phyloP scores from a whole-genome alignment of 2,797 vertebrate genomes.

The Enteromius paludinosus region DNA sequence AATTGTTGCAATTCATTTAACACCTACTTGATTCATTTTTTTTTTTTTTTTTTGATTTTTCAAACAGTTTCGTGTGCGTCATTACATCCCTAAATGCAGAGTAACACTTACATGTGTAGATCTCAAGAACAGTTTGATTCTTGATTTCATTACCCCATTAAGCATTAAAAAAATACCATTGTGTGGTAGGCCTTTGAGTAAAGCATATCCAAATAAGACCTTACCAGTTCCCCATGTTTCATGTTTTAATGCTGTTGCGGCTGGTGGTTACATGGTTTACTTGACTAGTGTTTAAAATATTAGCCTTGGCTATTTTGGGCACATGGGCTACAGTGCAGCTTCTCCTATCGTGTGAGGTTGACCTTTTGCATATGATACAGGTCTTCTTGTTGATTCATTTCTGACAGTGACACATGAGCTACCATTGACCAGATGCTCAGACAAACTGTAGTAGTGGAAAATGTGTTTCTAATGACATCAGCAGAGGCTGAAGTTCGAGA shows the following conservation, averaged over 20 bases:
- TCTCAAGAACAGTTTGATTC: neutral
- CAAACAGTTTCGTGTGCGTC: neutral
- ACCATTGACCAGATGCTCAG: neutral
- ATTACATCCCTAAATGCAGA: neutral
- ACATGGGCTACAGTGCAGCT: neutral
- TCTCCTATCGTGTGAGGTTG: slow-evolving; percentile 15
- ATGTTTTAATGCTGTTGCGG: slow-evolving; percentile 14
- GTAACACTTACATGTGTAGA: neutral
- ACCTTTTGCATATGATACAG: slow-evolving; percentile 22
- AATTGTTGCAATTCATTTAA: neutral
- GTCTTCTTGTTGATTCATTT: slow-evolving; percentile 47
- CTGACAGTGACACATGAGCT: slow-evolving; percentile 27
- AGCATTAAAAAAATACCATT: neutral
- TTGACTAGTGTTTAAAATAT: slow-evolving; percentile 43
- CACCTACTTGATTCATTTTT: neutral
- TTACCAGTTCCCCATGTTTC: slow-evolving; percentile 1
- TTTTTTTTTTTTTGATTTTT: no score
- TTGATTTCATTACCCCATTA: neutral
- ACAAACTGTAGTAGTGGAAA: slow-evolving; percentile 25
- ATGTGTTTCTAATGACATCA: slow-evolving; percentile 29
- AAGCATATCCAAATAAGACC: neutral
- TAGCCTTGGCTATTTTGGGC: slow-evolving; percentile 53
- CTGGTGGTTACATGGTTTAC: neutral
- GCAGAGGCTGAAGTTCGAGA: neutral
- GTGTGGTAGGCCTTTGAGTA: neutral